These are phyloP conservation scores for Carcharodon carcharias DNA, from an alignment of 2,797 vertebrate species.

Conservation along the genomic window DNA sequence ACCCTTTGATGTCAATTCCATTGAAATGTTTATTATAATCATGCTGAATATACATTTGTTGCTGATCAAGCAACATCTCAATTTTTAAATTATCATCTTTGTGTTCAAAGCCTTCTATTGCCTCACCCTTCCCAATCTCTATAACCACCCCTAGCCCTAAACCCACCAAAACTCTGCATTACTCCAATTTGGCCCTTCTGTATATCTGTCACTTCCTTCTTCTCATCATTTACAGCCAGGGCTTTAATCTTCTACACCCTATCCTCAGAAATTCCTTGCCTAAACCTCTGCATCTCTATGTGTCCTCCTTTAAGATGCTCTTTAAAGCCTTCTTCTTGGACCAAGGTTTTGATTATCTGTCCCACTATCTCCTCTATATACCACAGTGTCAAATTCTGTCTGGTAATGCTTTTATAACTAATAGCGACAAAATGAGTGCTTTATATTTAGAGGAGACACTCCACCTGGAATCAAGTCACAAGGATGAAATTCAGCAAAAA, in stretches of 20 bases:
- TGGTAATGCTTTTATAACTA: not conserved
- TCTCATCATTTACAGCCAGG: not conserved
- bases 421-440: not conserved
- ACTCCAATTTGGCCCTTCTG: not conserved
- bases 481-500: not conserved
- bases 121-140: not conserved
- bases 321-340: not conserved
- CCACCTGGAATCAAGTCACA: not conserved
- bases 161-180: not conserved
- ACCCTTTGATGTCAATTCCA: not conserved
- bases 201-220: not conserved
- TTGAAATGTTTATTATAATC: not conserved
- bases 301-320: not conserved
- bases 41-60: not conserved
- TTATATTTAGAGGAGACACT: not conserved
- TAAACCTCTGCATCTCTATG: not conserved
- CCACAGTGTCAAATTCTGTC: not conserved
- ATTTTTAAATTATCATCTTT: not conserved
- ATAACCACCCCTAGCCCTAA: not conserved
- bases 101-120: not conserved
- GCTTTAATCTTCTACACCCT: not conserved
- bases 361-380: not conserved
- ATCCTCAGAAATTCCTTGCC: not conserved
- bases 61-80: too few relatives aligned
- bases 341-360: not conserved